phyloP scores from a whole-genome alignment of 92 coral and sea anemone species.

The Chrysogorgia sp. region DNA sequence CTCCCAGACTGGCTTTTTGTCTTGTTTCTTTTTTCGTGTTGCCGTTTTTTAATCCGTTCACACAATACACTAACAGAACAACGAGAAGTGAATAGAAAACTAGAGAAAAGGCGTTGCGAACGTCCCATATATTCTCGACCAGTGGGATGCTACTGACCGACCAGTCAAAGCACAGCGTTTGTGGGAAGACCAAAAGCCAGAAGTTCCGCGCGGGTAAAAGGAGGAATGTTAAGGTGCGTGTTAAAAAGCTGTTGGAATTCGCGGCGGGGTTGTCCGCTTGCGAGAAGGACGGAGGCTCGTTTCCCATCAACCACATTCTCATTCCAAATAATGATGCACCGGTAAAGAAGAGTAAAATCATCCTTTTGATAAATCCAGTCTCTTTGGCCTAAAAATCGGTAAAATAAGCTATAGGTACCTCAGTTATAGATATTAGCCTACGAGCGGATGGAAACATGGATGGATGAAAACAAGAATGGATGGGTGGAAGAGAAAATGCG shows the following conservation, averaged over 20 bases:
- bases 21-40: slow-evolving; percentile 2
- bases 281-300: slow-evolving; percentile 84
- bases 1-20: slow-evolving; percentile 18
- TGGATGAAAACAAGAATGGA: background rate
- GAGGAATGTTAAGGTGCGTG: slow-evolving; percentile 80
- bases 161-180: slow-evolving; percentile 93
- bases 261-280: slow-evolving; percentile 96
- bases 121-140: slow-evolving; percentile 69
- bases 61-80: slow-evolving; percentile 52
- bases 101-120: slow-evolving; percentile 63
- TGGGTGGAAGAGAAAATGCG: background rate
- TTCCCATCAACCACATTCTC: slow-evolving; percentile 83
- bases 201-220: slow-evolving; percentile 83
- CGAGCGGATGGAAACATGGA: background rate
- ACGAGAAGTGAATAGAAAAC: slow-evolving; percentile 65
- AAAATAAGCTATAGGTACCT: background rate
- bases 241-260: slow-evolving; percentile 67
- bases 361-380: slow-evolving; percentile 63
- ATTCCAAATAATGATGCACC: slow-evolving; percentile 58
- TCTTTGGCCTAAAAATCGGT: slow-evolving; percentile 60
- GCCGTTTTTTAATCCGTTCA: slow-evolving; percentile 40
- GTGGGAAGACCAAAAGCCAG: slow-evolving; percentile 93
- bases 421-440: background rate
- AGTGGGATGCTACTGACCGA: slow-evolving; percentile 91
- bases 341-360: slow-evolving; percentile 58